Evolutionary conservation across 1,140 invertebrate species (phyloP), one percentile per base, ranked within the genome.

Genomic region (Drosophila nebulosa): DNA sequence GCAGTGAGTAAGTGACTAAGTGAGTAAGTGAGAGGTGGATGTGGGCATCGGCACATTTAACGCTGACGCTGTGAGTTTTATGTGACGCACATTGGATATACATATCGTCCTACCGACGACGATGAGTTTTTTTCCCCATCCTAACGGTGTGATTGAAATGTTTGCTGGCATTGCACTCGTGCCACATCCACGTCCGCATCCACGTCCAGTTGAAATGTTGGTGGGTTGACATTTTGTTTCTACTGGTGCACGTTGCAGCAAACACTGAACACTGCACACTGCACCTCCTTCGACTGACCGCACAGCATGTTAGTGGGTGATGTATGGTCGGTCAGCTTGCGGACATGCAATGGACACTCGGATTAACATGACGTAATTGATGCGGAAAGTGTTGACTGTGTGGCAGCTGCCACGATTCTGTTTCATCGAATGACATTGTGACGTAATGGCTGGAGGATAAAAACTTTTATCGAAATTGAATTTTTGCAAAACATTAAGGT

Each of bases 311-410:
- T 4, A 32, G 63, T 60, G 32, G 69, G 79, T 89, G 85, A 89
- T 89, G 85, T 89, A 89, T 89, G 85, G 83, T 90, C 83, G 88
- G 88, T 90, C 88, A 90, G 79, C 75, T 90, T 90, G 88, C 88
- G 88, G 88, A 90, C 88, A 90, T 74, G 79, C 79, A 90, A 88
- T 90, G 88, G 88, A 90, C 88, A 90, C 79, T 86, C 65, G 85
- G 85, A 85, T 89, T 89, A 89, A 89, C 83, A 88, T 88, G 83
- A 88, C 83, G 83, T 88, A 88, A 88, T 88, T 88, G 83, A 88
- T 88, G 84, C 83, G 83, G 83, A 88, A 88, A 88, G 83, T 88
- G 83, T 88, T 86, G 83, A 88, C 78, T 86, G 83, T 76, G 83
- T 79, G 83, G 81, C 80, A 86, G 73, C 81, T 74, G 83, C 69